These are phyloP conservation scores for Clostera curtula DNA, from an alignment of 2,888 invertebrate species.

Conservation along the genomic window DNA sequence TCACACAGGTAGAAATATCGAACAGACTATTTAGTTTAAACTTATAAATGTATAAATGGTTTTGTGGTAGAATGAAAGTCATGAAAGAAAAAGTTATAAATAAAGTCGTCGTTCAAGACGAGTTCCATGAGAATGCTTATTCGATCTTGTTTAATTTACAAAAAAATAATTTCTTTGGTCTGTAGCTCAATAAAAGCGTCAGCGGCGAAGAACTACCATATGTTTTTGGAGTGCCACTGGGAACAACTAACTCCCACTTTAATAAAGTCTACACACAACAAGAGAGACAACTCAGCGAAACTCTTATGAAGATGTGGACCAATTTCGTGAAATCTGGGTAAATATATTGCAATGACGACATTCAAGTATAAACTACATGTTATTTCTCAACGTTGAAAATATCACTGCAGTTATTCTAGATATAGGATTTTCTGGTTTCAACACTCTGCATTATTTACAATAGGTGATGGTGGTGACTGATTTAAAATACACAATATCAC, in stretches of 20 bases:
- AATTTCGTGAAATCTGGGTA: constrained; percentile 94
- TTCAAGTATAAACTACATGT: constrained; percentile 1
- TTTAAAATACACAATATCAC: no score
- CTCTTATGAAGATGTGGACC: constrained; percentile 91
- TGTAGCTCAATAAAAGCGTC: constrained; percentile 82
- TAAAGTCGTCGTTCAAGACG: no score
- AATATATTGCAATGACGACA: constrained; percentile 28
- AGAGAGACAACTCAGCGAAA: constrained; percentile 88
- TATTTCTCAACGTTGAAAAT: constrained; percentile 1
- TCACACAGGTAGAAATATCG: constrained; percentile 6
- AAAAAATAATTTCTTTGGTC: constrained; percentile 4
- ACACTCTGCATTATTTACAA: no score
- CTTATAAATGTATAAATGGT: no score
- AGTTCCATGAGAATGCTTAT: no score
- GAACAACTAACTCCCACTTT: constrained; percentile 80
- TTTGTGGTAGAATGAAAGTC: no score
- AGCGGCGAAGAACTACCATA: constrained; percentile 92
- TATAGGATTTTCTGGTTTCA: no score
- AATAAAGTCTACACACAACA: constrained; percentile 82
- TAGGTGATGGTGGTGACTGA: no score
- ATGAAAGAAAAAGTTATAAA: no score
- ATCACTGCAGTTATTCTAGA: no score
- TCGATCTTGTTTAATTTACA: no score
- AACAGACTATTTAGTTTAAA: no score
- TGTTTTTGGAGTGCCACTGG: constrained; percentile 89